phyloP scores from a whole-genome alignment of 2,113 vertebrate species.

The Bos javanicus region DNA sequence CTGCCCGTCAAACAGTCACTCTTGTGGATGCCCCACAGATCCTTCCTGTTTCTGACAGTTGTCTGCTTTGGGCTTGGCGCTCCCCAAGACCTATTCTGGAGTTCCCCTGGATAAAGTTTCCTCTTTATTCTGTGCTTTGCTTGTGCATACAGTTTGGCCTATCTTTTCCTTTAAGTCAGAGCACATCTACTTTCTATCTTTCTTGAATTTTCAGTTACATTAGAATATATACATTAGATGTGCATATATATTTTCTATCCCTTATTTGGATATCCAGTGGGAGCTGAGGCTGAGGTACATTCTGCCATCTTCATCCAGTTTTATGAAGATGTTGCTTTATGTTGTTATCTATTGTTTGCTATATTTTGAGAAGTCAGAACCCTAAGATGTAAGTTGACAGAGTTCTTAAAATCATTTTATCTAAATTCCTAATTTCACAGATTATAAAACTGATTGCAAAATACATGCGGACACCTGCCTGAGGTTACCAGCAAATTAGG shows the following conservation, averaged over 20 bases:
- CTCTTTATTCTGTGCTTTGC: not conserved
- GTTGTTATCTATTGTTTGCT: not conserved
- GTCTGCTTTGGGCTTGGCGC: not conserved
- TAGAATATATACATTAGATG: not conserved
- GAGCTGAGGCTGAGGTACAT: not conserved
- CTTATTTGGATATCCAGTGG: not conserved
- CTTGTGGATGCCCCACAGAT: not conserved
- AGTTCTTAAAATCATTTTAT: not conserved
- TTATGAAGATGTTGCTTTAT: not conserved
- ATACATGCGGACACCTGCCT: not conserved
- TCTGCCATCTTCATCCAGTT: not conserved
- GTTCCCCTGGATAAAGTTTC: not conserved
- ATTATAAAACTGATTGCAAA: not conserved
- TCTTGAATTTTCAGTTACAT: not conserved
- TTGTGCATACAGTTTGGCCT: not conserved
- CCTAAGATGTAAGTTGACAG: not conserved
- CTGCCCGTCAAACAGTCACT: not conserved
- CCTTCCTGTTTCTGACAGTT: not conserved
- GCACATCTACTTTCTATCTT: not conserved
- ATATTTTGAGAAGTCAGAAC: not conserved
- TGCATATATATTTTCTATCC: not conserved
- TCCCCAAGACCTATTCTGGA: not conserved
- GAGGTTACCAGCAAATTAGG: not conserved
- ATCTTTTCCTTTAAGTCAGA: not conserved
- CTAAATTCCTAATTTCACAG: not conserved